These are phyloP conservation scores for Sebastes oblongus DNA, from an alignment of 2,797 vertebrate genomes.

Conservation along the genomic window DNA sequence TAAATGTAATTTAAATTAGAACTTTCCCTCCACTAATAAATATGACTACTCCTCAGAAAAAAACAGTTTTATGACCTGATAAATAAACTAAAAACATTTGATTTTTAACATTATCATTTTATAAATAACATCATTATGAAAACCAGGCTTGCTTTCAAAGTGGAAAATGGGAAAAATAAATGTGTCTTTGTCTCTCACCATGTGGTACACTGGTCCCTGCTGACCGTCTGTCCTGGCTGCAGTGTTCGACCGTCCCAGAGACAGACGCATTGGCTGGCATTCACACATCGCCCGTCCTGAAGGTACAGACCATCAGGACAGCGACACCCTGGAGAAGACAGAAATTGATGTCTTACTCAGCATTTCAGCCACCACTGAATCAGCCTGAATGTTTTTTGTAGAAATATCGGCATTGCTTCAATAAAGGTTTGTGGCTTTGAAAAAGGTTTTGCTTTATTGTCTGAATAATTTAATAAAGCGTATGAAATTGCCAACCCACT, in stretches of 20 bases:
- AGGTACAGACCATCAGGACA: slow-evolving; percentile 84
- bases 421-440: not conserved
- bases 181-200: slow-evolving; percentile 77
- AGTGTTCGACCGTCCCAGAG: slow-evolving; percentile 66
- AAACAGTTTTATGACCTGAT: not conserved
- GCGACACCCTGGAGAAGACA: slow-evolving; percentile 82
- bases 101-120: not conserved
- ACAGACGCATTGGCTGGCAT: slow-evolving; percentile 84
- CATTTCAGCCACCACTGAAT: not conserved
- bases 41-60: not conserved
- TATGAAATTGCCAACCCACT: not conserved
- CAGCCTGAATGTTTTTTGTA: not conserved
- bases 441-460: not conserved
- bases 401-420: not conserved
- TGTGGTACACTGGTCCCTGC: slow-evolving; percentile 77
- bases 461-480: not conserved
- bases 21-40: not conserved
- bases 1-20: not conserved
- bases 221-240: slow-evolving; percentile 77
- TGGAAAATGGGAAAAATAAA: not conserved
- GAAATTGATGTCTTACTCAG: not conserved
- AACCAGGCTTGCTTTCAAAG: not conserved
- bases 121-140: not conserved
- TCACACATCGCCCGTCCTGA: slow-evolving; percentile 82
- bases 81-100: not conserved